Evolutionary conservation across 2,797 vertebrate genomes (phyloP).

Genomic region (Remorina albescens): DNA sequence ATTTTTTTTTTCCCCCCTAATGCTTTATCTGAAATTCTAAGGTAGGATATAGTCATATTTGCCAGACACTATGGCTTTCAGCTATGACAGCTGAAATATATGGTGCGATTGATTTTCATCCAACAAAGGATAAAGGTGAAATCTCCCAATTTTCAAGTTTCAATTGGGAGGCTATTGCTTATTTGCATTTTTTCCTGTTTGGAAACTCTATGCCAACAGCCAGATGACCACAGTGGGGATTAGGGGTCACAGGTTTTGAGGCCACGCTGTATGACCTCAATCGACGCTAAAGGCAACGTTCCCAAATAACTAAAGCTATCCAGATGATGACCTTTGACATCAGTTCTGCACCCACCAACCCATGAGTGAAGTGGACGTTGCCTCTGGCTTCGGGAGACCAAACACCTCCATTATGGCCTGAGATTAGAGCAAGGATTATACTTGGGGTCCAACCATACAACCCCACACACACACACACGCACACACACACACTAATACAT

Average conservation of each 20-base stretch:
- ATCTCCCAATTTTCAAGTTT: slow-evolving; percentile 21
- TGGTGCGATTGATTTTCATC: slow-evolving; percentile 21
- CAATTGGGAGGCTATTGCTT: slow-evolving; percentile 13
- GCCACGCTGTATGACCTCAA: slow-evolving; percentile 74
- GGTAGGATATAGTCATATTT: not conserved
- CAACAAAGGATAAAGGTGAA: slow-evolving; percentile 23
- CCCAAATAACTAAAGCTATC: slow-evolving; percentile 83
- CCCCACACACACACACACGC: slow-evolving; percentile 17
- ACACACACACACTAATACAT: slow-evolving; percentile 30
- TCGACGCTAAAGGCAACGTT: slow-evolving; percentile 73
- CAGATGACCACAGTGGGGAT: slow-evolving; percentile 70
- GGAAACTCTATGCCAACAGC: slow-evolving; percentile 64
- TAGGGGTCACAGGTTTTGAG: slow-evolving; percentile 76
- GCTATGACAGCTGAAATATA: slow-evolving; percentile 26
- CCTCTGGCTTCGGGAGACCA: slow-evolving; percentile 63
- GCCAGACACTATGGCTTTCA: no score
- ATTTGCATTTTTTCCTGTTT: slow-evolving; percentile 27
- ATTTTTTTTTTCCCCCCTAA: slow-evolving; percentile 1
- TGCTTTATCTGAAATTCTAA: not conserved
- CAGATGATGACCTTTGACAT: slow-evolving; percentile 85
- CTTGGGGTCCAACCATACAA: slow-evolving; percentile 23
- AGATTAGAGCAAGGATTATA: slow-evolving; percentile 49
- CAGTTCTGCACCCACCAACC: slow-evolving; percentile 56
- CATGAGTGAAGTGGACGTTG: slow-evolving; percentile 61
- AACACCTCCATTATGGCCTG: slow-evolving; percentile 44